These are phyloP conservation scores for Caenorhabditis sulstoni DNA, from an alignment of 2,888 invertebrate genomes.

Conservation along the genomic window DNA sequence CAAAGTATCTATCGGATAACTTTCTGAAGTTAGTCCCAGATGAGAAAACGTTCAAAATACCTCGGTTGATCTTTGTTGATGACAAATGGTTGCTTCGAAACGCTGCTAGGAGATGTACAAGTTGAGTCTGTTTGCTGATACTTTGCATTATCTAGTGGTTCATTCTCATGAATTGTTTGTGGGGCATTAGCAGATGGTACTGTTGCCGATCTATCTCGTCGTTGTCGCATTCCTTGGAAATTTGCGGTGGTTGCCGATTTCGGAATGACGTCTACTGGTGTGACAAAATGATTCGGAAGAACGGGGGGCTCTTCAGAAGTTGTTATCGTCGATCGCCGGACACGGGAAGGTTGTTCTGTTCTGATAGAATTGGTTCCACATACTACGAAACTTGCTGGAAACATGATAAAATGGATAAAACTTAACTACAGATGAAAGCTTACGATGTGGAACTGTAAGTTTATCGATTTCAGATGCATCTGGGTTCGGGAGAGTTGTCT, in stretches of 20 bases:
- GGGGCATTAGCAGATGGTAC: slow-evolving; percentile 16
- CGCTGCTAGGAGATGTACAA: slow-evolving; percentile 19
- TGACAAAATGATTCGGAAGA: slow-evolving; percentile 61
- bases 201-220: slow-evolving; percentile 45
- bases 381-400: slow-evolving; percentile 62
- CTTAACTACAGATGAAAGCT: slow-evolving; percentile 48
- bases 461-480: slow-evolving; percentile 68
- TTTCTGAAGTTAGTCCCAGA: too few species aligned
- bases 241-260: slow-evolving; percentile 70
- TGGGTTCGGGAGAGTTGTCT: slow-evolving; percentile 34
- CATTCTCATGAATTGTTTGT: slow-evolving; percentile 49
- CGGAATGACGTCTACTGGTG: slow-evolving; percentile 57
- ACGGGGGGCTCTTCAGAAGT: slow-evolving; percentile 52
- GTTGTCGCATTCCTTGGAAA: slow-evolving; percentile 33
- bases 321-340: slow-evolving; percentile 58
- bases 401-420: background rate
- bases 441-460: slow-evolving; percentile 75
- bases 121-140: slow-evolving; percentile 55
- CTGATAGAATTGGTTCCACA: slow-evolving; percentile 55
- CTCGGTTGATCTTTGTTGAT: slow-evolving; percentile 43
- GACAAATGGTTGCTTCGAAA: slow-evolving; percentile 34
- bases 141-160: slow-evolving; percentile 67
- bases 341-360: slow-evolving; percentile 45
- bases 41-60: slow-evolving; percentile 3
- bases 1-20: too few species aligned